Base-by-base conservation (phyloP, 2,888 invertebrate genomes). In the Dusona sp. region DNA sequence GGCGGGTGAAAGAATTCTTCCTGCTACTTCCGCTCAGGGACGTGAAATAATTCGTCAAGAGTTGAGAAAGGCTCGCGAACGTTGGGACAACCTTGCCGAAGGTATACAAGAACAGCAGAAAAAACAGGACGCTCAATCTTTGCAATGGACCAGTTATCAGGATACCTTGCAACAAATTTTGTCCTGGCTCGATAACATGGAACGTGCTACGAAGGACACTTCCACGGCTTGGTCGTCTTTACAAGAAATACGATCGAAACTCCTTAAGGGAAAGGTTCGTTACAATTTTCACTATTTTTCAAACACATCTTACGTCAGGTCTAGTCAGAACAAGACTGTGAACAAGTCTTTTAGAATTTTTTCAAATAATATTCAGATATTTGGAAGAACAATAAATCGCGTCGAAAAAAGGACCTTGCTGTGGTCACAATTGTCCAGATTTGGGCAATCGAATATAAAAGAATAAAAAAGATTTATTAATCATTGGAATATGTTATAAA, bases 21-120 rank as follows among this genome's bases (percentile, higher is more conserved):
- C 98, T 0, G 98, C 98, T 94, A 99, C 99, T 2, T 98, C 98
- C 13, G 97, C 99, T 0, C 97, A 97, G 90, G 99, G 99, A 0
- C 96, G 99, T 87, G 99, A 99, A 94, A 96, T 96, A 78, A 97
- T 99, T 81, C 96, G 99, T n/a, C 96, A 97, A 88, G 98, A 98
- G 93, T 95, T 99, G 83, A 96, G 98, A 91, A 95, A 96, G 38
- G 96, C 98, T 22, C 96, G 98, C 90, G 97, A 98, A 92, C 95
- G 97, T 92, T 99, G 98, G 98, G 99, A 99, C 91, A 96, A 96
- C 92, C 95, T 99, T 0, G 97, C 97, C 88, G 98, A 98, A 91
- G 97, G 97, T 72, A 97, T 99, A 74, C 95, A 97, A 45, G 97
- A 97, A 91, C 96, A 98, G 89, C 98, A 98, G 92, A 98, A 98